Evolutionary conservation across 2,888 invertebrate genomes (phyloP).

Genomic region (Lycia hirtaria): DNA sequence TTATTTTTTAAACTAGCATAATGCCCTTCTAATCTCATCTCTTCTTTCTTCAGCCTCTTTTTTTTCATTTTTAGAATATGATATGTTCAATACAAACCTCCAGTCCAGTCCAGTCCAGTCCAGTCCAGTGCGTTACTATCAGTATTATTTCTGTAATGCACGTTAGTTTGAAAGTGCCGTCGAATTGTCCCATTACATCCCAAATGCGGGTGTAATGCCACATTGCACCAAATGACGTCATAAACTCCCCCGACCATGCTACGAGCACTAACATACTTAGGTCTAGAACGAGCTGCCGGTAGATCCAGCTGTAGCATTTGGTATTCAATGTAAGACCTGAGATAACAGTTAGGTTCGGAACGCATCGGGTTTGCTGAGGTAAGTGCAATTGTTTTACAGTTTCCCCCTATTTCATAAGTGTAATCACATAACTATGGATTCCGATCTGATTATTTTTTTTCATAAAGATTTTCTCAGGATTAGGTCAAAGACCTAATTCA

Average conservation of each 20-base stretch:
- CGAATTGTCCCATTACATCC: slow-evolving; percentile 7
- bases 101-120: too few species aligned
- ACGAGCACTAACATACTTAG: slow-evolving; percentile 21
- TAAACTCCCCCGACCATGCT: slow-evolving; percentile 16
- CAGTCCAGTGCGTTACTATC: neutral
- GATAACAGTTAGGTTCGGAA: slow-evolving; percentile 23
- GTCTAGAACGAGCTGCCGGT: slow-evolving; percentile 9
- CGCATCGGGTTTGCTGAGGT: neutral
- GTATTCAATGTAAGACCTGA: slow-evolving; percentile 31
- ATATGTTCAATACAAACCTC: neutral
- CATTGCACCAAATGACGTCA: slow-evolving; percentile 25
- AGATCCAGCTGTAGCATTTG: slow-evolving; percentile 22
- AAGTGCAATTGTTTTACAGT: too few species aligned
- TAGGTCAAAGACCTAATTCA: too few species aligned
- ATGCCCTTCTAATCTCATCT: too few species aligned
- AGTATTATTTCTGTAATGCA: neutral
- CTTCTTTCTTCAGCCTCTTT: too few species aligned
- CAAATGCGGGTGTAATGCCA: slow-evolving; percentile 11
- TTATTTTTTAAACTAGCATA: too few species aligned
- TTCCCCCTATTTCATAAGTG: too few species aligned
- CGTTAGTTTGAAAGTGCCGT: neutral
- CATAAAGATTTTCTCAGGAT: too few species aligned
- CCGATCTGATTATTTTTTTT: neutral
- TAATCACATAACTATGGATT: too few species aligned
- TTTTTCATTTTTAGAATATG: too few species aligned